A percentile compares a stretch with the other conserved stretches of the same genome.
Conservation (phyloP, 2,797 vertebrate species). For the Anomalospiza imberbis region DNA sequence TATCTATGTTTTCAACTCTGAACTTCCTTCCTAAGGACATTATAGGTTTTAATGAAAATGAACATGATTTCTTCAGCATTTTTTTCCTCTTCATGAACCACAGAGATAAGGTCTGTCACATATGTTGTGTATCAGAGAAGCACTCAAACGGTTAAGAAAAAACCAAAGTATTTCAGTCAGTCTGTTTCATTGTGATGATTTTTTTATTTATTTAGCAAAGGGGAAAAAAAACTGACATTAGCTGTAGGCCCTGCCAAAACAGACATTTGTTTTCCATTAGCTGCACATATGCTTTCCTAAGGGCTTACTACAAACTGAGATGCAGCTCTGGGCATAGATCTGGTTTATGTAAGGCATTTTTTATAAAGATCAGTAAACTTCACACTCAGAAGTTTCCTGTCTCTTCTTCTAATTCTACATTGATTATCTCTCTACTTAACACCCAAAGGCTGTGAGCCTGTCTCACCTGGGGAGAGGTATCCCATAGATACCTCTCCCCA, state of each 20-base stretch:
- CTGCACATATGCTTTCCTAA: slow-evolving; percentile 41
- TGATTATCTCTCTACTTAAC: background rate
- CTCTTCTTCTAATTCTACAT: background rate
- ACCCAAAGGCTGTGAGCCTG: background rate
- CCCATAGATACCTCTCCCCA: too few species aligned
- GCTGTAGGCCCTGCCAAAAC: slow-evolving; percentile 61
- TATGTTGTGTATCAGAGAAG: slow-evolving; percentile 51
- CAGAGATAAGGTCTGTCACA: slow-evolving; percentile 25
- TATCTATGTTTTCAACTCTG: slow-evolving; percentile 48
- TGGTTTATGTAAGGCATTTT: slow-evolving; percentile 47
- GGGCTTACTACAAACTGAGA: slow-evolving; percentile 23
- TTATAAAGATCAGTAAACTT: slow-evolving; percentile 38
- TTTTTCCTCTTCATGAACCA: background rate
- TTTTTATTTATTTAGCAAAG: slow-evolving; percentile 45
- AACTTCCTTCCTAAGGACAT: slow-evolving; percentile 49
- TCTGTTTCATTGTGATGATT: slow-evolving; percentile 28
- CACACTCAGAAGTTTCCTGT: background rate
- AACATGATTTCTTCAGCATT: slow-evolving; percentile 18
- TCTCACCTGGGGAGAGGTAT: background rate
- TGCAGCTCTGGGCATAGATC: background rate
- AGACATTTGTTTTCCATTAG: slow-evolving; percentile 75
- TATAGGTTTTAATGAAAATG: slow-evolving; percentile 38
- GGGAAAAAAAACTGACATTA: slow-evolving; percentile 62
- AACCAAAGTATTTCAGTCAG: slow-evolving; percentile 30
- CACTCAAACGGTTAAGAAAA: slow-evolving; percentile 46